Conservation (phyloP, 2,113 vertebrate genomes). For the Gopherus flavomarginatus region DNA sequence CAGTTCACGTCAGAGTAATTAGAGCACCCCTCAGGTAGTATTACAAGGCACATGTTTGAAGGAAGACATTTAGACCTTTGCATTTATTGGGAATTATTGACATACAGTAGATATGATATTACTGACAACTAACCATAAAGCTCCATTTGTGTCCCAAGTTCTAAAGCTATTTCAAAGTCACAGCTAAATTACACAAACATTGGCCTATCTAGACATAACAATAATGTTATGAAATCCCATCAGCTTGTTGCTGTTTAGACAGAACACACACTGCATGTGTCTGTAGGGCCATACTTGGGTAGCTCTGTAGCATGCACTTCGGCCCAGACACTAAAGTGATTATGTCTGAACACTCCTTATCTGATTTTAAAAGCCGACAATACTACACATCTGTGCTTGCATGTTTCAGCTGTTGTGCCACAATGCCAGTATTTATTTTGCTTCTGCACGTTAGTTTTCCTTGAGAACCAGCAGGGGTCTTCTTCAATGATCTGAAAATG, state of each 20-base stretch:
- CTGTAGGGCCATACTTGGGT: constrained; percentile 48
- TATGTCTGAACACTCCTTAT: constrained; percentile 49
- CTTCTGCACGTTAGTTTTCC: constrained; percentile 58
- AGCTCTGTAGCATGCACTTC: not conserved
- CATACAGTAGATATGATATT: not conserved
- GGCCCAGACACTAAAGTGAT: constrained; percentile 48
- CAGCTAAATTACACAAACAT: constrained; percentile 46
- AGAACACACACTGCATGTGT: not conserved
- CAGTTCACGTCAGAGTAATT: not conserved
- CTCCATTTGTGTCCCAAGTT: not conserved
- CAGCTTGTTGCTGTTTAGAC: constrained; percentile 1
- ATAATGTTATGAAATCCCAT: constrained; percentile 1
- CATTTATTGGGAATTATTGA: fast-evolving
- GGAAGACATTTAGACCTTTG: not conserved
- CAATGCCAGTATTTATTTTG: constrained; percentile 59
- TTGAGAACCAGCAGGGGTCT: constrained; percentile 57
- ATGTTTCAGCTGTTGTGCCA: not conserved
- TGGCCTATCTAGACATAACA: constrained; percentile 51
- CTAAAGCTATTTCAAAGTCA: constrained; percentile 41
- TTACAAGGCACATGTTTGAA: fast-evolving
- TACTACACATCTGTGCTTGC: constrained; percentile 28
- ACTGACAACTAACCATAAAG: constrained; percentile 33
- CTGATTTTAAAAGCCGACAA: constrained; percentile 53
- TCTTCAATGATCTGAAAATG: constrained; percentile 65
- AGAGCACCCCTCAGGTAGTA: not conserved